Conservation (phyloP, 2,113 vertebrate genomes). For the Pollimyrus isidori region DNA sequence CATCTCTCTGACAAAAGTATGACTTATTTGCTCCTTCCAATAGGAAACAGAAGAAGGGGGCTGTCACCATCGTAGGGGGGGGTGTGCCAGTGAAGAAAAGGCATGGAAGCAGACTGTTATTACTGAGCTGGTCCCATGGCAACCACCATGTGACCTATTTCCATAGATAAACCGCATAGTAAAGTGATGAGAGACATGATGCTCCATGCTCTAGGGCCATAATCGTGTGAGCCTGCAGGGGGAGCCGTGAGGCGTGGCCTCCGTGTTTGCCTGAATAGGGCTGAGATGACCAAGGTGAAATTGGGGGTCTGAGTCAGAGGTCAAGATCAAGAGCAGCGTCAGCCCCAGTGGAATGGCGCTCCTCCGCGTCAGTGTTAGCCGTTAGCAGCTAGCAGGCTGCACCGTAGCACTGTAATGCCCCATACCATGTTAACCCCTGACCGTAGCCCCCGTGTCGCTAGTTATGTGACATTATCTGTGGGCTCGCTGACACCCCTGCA, state of each 20-base stretch:
- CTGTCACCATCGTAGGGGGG: neutral
- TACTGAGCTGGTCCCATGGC: neutral
- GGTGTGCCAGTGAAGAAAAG: neutral
- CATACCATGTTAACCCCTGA: neutral
- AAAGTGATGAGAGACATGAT: neutral
- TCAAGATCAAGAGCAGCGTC: neutral
- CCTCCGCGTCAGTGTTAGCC: neutral
- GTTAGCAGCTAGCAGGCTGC: neutral
- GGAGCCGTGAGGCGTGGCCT: neutral
- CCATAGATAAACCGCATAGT: neutral
- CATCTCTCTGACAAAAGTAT: neutral
- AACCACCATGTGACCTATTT: neutral
- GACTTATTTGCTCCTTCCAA: neutral
- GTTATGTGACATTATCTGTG: constrained; percentile 75
- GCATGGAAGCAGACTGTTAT: neutral
- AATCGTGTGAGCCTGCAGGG: neutral
- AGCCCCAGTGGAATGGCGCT: neutral
- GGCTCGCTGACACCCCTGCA: constrained; percentile 59
- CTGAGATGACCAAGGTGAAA: neutral
- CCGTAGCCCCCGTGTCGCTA: constrained; percentile 25
- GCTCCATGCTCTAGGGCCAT: neutral
- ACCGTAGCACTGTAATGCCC: neutral
- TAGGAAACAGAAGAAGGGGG: neutral
- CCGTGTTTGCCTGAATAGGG: neutral
- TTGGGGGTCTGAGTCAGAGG: neutral